Conservation (phyloP, 2,888 invertebrate species). For the Acheta domesticus region DNA sequence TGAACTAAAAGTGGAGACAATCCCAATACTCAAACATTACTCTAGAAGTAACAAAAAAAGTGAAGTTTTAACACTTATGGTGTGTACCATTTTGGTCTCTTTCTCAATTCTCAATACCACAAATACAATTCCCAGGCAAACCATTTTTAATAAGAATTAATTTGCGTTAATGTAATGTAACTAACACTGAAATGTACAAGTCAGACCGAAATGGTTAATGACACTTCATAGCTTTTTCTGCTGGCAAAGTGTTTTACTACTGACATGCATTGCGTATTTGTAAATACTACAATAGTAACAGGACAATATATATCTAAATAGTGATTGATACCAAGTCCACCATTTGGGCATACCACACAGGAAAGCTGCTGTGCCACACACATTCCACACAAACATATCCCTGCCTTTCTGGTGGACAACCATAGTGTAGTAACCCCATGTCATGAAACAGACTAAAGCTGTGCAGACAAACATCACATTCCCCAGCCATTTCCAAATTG, state of each 20-base stretch:
- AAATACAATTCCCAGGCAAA: too few relatives aligned
- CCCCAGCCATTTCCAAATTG: constrained; percentile 3
- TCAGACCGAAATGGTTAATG: not conserved
- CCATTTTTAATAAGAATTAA: not conserved
- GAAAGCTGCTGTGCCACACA: not conserved
- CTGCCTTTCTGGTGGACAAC: not conserved
- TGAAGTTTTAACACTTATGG: not conserved
- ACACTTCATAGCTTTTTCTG: not conserved
- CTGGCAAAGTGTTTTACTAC: constrained; percentile 3
- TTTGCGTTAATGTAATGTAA: not conserved
- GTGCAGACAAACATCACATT: not conserved
- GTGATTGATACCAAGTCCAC: constrained; percentile 11
- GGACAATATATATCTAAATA: not conserved
- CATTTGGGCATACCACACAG: not conserved
- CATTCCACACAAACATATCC: not conserved
- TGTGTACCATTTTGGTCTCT: constrained; percentile 10
- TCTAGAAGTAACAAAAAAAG: not conserved
- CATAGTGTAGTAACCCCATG: constrained; percentile 6
- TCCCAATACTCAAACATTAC: not conserved
- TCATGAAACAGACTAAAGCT: not conserved
- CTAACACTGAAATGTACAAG: not conserved
- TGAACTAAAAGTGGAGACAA: not conserved
- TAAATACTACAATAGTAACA: not conserved
- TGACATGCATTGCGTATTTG: not conserved
- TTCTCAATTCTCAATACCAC: too few relatives aligned